A percentile compares a stretch with the other conserved stretches of the same genome.
phyloP scores from a whole-genome alignment of 2,113 vertebrate species.

The Eidolon helvum region DNA sequence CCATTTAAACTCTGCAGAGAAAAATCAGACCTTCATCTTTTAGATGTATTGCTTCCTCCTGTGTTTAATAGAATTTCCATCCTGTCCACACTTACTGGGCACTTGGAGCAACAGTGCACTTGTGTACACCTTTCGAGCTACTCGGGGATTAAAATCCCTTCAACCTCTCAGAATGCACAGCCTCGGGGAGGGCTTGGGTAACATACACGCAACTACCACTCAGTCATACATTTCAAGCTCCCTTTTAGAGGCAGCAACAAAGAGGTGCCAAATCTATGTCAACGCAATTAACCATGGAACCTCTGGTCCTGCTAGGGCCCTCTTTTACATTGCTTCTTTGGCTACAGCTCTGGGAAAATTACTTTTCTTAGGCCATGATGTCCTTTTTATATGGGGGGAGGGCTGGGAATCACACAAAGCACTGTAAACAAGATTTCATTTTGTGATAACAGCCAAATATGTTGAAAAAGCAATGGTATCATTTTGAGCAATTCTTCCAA shows the following conservation, averaged over 20 bases:
- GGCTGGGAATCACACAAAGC: neutral
- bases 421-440: neutral
- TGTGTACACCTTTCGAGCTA: neutral
- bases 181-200: neutral
- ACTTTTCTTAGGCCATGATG: neutral
- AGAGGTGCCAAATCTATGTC: neutral
- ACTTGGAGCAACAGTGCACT: neutral
- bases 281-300: neutral
- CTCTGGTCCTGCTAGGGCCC: fast-evolving
- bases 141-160: neutral
- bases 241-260: fast-evolving
- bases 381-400: neutral
- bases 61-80: too few species aligned
- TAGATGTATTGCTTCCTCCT: neutral
- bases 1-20: neutral
- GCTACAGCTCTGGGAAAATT: conserved; percentile 5
- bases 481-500: neutral
- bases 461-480: neutral
- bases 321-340: neutral
- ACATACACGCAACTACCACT: neutral
- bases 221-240: neutral
- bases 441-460: neutral
- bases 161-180: neutral
- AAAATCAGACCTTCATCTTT: neutral
- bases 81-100: too few species aligned